Conservation (phyloP, 1,140 invertebrate genomes). For the Drosophila grimshawi region DNA sequence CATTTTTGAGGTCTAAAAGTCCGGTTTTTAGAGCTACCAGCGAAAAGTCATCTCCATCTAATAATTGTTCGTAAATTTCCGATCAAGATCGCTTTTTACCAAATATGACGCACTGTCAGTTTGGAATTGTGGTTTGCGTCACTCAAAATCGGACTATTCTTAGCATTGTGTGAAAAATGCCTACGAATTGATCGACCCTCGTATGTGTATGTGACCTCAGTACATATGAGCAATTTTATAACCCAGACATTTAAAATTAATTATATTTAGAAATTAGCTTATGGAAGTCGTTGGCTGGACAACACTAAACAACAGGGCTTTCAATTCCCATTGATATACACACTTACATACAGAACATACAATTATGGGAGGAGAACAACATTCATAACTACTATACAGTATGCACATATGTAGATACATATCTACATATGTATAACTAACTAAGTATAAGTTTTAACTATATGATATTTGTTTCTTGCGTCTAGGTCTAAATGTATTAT, state of each 20-base stretch:
- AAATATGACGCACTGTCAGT: no score
- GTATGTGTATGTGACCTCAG: constrained; percentile 45
- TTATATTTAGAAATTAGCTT: constrained; percentile 51
- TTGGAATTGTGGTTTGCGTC: no score
- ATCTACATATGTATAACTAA: background rate
- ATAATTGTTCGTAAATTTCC: no score
- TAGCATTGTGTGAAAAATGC: background rate
- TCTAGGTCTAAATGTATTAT: constrained; percentile 11
- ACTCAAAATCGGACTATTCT: background rate
- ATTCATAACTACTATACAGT: background rate
- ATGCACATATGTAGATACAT: background rate
- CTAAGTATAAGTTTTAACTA: constrained; percentile 12
- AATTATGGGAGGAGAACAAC: constrained; percentile 6
- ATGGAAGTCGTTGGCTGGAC: constrained; percentile 55
- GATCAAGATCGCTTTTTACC: no score
- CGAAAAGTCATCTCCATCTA: no score
- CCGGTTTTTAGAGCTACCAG: no score
- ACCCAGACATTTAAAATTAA: constrained; percentile 71
- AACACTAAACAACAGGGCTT: constrained; percentile 8
- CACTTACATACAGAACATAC: background rate
- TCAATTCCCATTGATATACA: constrained; percentile 16
- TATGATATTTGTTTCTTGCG: background rate
- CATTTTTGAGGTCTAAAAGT: no score
- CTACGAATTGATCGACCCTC: constrained; percentile 12
- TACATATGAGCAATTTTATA: constrained; percentile 75